These are phyloP conservation scores for Ceratotherium simum DNA, from an alignment of 2,113 vertebrate species.

Conservation along the genomic window DNA sequence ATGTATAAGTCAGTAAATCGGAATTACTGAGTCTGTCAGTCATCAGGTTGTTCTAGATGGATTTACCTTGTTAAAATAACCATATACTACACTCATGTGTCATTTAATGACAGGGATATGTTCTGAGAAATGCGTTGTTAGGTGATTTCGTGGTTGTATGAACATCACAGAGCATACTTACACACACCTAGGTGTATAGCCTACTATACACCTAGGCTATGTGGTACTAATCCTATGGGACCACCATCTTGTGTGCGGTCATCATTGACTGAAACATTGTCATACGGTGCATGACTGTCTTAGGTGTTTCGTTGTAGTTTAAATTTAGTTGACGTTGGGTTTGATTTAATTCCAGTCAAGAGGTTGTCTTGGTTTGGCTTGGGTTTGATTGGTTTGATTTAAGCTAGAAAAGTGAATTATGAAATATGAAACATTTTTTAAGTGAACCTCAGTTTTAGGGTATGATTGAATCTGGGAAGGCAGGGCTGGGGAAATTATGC, in stretches of 20 bases:
- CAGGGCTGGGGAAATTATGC: background rate
- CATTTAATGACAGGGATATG: too few species aligned
- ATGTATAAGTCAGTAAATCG: background rate
- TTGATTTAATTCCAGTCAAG: background rate
- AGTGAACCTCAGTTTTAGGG: constrained; percentile 1
- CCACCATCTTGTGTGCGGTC: too few species aligned
- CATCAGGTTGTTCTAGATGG: background rate
- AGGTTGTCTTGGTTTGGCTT: background rate
- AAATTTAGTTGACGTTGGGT: constrained; percentile 9
- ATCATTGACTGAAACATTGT: too few species aligned
- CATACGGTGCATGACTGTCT: background rate
- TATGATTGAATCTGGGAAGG: background rate
- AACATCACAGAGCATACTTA: too few species aligned
- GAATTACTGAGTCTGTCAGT: background rate
- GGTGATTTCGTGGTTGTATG: too few species aligned
- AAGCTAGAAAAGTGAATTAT: background rate
- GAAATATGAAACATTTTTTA: background rate
- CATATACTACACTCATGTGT: background rate
- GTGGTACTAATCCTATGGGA: too few species aligned
- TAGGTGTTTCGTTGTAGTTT: constrained; percentile 26
- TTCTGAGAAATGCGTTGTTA: too few species aligned
- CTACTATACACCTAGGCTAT: too few species aligned
- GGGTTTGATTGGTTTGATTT: constrained; percentile 16
- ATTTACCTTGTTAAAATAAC: constrained; percentile 24
- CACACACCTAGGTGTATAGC: too few species aligned